Percentiles rank a stretch among this genome's conserved stretches.
Evolutionary conservation across 2,797 vertebrate species (phyloP).

Genomic region (Microctenopoma lineatum): DNA sequence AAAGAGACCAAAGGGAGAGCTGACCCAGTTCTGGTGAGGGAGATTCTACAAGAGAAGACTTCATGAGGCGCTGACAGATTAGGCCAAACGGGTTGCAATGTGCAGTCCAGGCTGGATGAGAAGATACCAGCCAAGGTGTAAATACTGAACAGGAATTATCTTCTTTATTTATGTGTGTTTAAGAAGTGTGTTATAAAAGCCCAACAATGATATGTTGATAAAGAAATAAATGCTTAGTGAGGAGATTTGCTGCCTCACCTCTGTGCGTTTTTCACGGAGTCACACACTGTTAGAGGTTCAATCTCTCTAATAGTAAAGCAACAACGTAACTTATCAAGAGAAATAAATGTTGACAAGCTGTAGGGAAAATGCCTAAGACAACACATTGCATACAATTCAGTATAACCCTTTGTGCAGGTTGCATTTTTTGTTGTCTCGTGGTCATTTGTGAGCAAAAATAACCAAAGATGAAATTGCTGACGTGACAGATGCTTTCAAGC

Average conservation of each 20-base stretch:
- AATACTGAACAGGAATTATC: slow-evolving; percentile 19
- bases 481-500: not conserved
- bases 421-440: slow-evolving; percentile 9
- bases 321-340: not conserved
- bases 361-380: too few species aligned
- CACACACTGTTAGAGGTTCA: not conserved
- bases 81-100: too few species aligned
- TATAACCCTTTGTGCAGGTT: slow-evolving; percentile 6
- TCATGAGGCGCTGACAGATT: slow-evolving; percentile 51
- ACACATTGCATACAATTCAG: not conserved
- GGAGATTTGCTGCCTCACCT: not conserved
- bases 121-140: slow-evolving; percentile 25
- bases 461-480: slow-evolving; percentile 37
- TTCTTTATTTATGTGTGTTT: slow-evolving; percentile 20
- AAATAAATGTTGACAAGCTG: not conserved
- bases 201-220: not conserved
- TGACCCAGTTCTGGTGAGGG: slow-evolving; percentile 86
- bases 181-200: slow-evolving; percentile 29
- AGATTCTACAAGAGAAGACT: slow-evolving; percentile 87
- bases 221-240: not conserved
- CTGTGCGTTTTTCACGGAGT: not conserved
- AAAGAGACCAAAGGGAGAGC: slow-evolving; percentile 88
- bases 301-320: not conserved
- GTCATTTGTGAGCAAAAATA: slow-evolving; percentile 32
- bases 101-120: not conserved